Percentiles rank a stretch among this genome's conserved stretches.
These are phyloP conservation scores for Menidia menidia DNA, from an alignment of 2,797 vertebrate species.

Conservation along the genomic window DNA sequence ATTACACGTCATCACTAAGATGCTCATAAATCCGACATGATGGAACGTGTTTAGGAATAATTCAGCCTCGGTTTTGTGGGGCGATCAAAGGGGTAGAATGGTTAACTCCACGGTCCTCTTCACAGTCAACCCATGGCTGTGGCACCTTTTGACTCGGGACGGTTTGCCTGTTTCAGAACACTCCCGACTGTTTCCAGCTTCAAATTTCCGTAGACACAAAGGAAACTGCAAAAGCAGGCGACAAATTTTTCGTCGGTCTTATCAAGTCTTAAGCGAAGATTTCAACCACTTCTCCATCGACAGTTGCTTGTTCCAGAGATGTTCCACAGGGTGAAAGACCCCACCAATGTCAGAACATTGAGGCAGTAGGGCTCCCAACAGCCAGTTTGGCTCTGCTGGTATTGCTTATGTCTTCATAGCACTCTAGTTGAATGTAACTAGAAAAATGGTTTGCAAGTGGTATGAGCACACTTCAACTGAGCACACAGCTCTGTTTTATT, in stretches of 20 bases:
- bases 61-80: too few species aligned
- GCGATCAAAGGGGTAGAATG: too few species aligned
- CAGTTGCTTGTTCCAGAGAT: not conserved
- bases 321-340: constrained; percentile 9
- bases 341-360: constrained; percentile 3
- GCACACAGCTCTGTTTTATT: constrained; percentile 57
- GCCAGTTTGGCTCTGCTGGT: too few species aligned
- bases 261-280: not conserved
- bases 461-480: constrained; percentile 65
- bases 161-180: too few species aligned
- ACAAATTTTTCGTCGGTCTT: not conserved
- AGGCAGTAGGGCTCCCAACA: not conserved
- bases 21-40: too few species aligned
- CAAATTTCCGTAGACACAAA: not conserved
- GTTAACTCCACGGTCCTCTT: too few species aligned
- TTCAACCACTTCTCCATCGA: not conserved
- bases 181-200: not conserved
- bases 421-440: constrained; percentile 18
- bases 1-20: too few species aligned
- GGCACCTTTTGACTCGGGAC: too few species aligned
- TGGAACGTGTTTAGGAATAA: too few species aligned
- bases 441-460: constrained; percentile 45
- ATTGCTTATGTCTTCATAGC: constrained; percentile 26
- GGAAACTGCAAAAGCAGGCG: not conserved
- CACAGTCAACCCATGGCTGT: too few species aligned